Evolutionary conservation across 2,888 invertebrate genomes (phyloP).

Genomic region (Plemyria rubiginata): DNA sequence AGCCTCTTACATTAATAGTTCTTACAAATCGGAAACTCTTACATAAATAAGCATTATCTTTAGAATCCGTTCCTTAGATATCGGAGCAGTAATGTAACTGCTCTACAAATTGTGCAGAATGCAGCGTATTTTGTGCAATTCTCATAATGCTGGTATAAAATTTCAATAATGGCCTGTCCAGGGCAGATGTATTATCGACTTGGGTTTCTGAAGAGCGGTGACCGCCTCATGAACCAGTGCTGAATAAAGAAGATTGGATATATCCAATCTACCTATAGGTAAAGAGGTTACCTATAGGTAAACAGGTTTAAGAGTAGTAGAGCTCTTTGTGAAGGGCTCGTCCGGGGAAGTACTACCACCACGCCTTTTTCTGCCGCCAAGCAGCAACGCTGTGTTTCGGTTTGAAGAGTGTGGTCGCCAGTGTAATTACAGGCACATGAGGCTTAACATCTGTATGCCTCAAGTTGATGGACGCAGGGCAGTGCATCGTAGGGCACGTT

Average conservation of each 20-base stretch:
- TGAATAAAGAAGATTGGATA: background rate
- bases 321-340: too few relatives aligned
- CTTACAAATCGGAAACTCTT: conserved; percentile 1
- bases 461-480: too few relatives aligned
- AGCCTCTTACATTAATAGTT: background rate
- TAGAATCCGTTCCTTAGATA: conserved; percentile 19
- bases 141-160: conserved; percentile 29
- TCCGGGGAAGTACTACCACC: too few relatives aligned
- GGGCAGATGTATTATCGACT: conserved; percentile 23
- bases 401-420: too few relatives aligned
- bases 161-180: conserved; percentile 32
- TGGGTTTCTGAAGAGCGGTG: background rate
- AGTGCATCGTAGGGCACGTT: too few relatives aligned
- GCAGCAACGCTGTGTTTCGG: too few relatives aligned
- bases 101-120: conserved; percentile 26
- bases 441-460: too few relatives aligned
- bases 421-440: too few relatives aligned
- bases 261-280: too few relatives aligned
- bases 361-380: too few relatives aligned
- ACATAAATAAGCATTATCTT: conserved; percentile 14
- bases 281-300: too few relatives aligned
- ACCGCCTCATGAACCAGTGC: background rate
- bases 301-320: too few relatives aligned
- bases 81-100: conserved; percentile 17
- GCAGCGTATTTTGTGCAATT: conserved; percentile 27